Base-by-base conservation (phyloP, 2,888 invertebrate species). In the Pristionchus japonicus region DNA sequence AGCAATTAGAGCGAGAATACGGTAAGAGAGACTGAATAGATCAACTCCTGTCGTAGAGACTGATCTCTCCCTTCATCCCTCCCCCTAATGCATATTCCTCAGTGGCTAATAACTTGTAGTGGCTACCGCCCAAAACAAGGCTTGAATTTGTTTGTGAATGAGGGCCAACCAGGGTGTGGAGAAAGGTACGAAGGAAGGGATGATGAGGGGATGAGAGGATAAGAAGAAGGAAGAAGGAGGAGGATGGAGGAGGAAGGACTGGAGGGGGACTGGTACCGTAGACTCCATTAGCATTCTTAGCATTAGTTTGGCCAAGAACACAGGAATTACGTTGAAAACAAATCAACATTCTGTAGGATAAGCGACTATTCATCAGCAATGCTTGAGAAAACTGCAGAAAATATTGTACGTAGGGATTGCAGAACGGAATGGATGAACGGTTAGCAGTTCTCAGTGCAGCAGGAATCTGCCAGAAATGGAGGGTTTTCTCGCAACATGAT, bases 171-270 rank as follows among this genome's bases (percentile, higher is more conserved):
- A 40, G 13, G 74, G 74, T 74, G 74, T 74, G 74, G 74, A n/a
- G n/a, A 74, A 74, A 74, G 74, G 67, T 67, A 67, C 67, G 67
- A 67, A 67, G 67, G 23, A 9, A n/a, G 67, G 67, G 67, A 67
- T 67, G 67, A 67, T 34, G 67, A 67, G 31, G 34, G 34, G 67
- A 67, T 67, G 67, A 67, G 67, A 34, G 67, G 67, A 67, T 67
- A 67, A 67, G 31, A 34, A 57, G 64, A 31, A 67, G 31, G 64
- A 67, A 13, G 31, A 9, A 27, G 27, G 61, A 27, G 27, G 13
- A n/a, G n/a, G n/a, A n/a, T n/a, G n/a, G 11, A 27, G 61, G 27
- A 23, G 61, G 61, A 11, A 7, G 27, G n/a, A n/a, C n/a, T n/a
- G n/a, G n/a, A 13, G 31, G 34, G 31, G 31, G 64, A 31, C 31